phyloP scores from a whole-genome alignment of 2,797 vertebrate genomes.

The Lacerta viridis region DNA sequence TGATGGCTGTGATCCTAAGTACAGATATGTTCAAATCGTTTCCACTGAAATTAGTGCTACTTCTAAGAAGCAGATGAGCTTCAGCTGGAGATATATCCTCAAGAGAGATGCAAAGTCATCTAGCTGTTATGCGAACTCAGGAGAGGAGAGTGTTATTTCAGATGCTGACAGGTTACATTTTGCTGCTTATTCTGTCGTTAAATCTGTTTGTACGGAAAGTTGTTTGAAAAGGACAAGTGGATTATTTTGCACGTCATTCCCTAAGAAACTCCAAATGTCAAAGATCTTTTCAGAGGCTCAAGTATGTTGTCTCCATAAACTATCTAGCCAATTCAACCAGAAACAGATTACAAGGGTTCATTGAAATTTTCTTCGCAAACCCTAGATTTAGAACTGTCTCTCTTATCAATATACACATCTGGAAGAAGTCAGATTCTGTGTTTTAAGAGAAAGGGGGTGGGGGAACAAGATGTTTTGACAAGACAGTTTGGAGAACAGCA shows the following conservation, averaged over 20 bases:
- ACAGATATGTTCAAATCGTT: not conserved
- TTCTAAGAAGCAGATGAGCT: not conserved
- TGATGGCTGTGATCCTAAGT: not conserved
- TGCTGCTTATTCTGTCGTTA: slow-evolving; percentile 36
- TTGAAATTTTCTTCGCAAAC: not conserved
- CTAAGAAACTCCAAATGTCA: not conserved
- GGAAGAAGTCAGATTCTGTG: not conserved
- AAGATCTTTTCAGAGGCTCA: not conserved
- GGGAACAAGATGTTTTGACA: not conserved
- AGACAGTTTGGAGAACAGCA: slow-evolving; percentile 23
- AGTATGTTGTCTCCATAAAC: not conserved
- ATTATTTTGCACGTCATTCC: slow-evolving; percentile 25
- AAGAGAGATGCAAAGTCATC: not conserved
- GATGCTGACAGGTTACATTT: not conserved
- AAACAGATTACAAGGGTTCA: not conserved
- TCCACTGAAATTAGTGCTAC: not conserved
- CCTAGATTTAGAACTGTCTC: not conserved
- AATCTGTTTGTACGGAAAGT: slow-evolving; percentile 34
- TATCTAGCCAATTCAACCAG: slow-evolving; percentile 3
- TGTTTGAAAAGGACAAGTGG: slow-evolving; percentile 16
- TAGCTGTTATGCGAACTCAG: not conserved
- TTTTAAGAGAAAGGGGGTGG: not conserved
- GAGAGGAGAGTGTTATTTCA: not conserved
- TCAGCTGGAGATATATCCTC: not conserved
- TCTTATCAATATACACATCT: not conserved